Conservation (phyloP, 2,113 vertebrate genomes). For the Spea bombifrons region DNA sequence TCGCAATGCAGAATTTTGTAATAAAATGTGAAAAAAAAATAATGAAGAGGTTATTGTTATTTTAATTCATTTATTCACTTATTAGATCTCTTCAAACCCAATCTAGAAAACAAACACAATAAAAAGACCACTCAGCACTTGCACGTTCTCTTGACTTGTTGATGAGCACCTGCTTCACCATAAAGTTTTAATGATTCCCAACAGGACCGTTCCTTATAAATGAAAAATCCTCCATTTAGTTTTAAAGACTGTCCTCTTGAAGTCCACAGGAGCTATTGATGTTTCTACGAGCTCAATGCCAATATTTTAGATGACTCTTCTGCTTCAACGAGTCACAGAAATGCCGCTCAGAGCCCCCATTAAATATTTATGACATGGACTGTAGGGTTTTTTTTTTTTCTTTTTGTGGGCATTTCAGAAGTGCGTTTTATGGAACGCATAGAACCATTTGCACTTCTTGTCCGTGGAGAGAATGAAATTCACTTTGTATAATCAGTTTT, state of each 20-base stretch:
- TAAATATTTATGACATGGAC: not conserved
- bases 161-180: not conserved
- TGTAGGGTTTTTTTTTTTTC: too few relatives aligned
- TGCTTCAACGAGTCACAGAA: constrained; percentile 1
- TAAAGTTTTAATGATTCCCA: not conserved
- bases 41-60: not conserved
- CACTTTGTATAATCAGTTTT: too few relatives aligned
- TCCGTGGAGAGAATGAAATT: too few relatives aligned
- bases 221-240: constrained; percentile 12
- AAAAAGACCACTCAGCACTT: not conserved
- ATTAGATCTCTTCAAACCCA: not conserved
- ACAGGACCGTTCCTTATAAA: constrained; percentile 5
- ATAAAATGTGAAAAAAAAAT: too few relatives aligned
- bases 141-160: not conserved
- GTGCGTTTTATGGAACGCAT: too few relatives aligned
- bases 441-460: too few relatives aligned
- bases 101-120: not conserved
- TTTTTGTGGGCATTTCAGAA: too few relatives aligned
- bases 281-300: not conserved
- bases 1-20: too few relatives aligned
- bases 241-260: not conserved
- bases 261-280: constrained; percentile 6
- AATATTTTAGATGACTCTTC: not conserved
- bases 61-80: not conserved
- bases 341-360: not conserved